Evolutionary conservation across 2,888 invertebrate genomes (phyloP).

Genomic region (Platypus cylindrus): DNA sequence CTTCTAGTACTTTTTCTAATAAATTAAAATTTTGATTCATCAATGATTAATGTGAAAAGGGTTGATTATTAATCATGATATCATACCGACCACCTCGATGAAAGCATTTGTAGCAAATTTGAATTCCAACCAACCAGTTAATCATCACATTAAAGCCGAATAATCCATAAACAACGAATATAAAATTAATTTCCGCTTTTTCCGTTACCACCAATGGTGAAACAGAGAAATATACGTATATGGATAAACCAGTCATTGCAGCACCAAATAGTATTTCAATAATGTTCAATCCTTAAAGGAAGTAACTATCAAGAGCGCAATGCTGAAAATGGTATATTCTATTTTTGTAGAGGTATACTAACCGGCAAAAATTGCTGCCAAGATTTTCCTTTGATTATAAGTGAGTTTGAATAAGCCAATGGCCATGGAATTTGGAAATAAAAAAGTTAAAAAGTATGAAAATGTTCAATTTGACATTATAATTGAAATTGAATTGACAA

Average conservation of each 20-base stretch:
- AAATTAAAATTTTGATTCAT: neutral
- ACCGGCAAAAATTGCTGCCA: constrained; percentile 23
- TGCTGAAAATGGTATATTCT: no score
- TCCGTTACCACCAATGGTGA: constrained; percentile 31
- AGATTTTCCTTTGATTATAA: constrained; percentile 22
- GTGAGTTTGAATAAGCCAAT: constrained; percentile 25
- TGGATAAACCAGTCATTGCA: constrained; percentile 26
- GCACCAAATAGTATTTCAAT: constrained; percentile 29
- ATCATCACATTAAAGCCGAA: constrained; percentile 31
- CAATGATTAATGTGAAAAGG: neutral
- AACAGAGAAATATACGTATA: constrained; percentile 28
- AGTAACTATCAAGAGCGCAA: no score
- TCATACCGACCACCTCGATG: constrained; percentile 31
- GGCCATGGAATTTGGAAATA: constrained; percentile 21
- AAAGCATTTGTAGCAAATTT: constrained; percentile 31
- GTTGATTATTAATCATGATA: no score
- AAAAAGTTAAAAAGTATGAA: constrained; percentile 9
- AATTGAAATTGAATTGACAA: neutral
- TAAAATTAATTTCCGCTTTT: constrained; percentile 32
- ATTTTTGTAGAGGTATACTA: constrained; percentile 2
- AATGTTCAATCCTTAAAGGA: constrained; percentile 22
- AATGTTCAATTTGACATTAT: constrained; percentile 10
- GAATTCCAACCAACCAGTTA: constrained; percentile 30
- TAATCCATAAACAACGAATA: constrained; percentile 30
- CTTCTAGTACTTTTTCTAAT: constrained; percentile 32